Base-by-base conservation (phyloP, 1,140 invertebrate genomes). In the Diorhabda elongata region DNA sequence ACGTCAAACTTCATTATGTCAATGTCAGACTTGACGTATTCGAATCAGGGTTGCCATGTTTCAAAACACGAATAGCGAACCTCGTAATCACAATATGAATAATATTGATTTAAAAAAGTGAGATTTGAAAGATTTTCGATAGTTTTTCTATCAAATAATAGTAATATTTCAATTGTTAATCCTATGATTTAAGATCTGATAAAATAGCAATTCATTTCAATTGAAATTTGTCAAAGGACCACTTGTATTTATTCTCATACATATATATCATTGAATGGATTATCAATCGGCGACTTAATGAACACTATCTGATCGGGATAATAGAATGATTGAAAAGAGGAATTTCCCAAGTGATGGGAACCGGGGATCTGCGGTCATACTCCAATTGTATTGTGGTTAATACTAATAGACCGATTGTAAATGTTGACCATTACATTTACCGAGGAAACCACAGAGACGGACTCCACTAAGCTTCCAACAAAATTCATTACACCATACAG, bases 331-430 rank as follows among this genome's bases (percentile, higher is more conserved):
- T 11, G 61, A 45, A 42, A 63, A 56, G 52, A 65, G 64, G 64
- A 56, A 58, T 56, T 65, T 45, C 64, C 64, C 47, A 26, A 26
- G 52, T 65, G 61, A 69, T 69, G 67, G 67, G 67, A 69, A 69
- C 67, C 67, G 67, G 61, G 61, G 47, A 69, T 63, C 67, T 69
- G 67, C 62, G 67, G 67, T 64, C 64, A 64, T 42, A 56, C 61
- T 42, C 52, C 52, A 64, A 64, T 69, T 64, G 61, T 58, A 69
- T 69, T 69, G 67, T 64, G 61, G 67, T 64, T 64, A 57, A 58
- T 42, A 41, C 61, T 69, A 69, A 69, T 69, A 61, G 61, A 58
- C 47, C 58, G 60, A 60, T 67, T 52, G 47, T 52, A 52, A n/a
- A 52, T n/a, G 47, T 3, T 52, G 47, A 52, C 47, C 47, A 52